These are phyloP conservation scores for Aphodius granarius DNA, from an alignment of 2,888 invertebrate genomes.

Conservation along the genomic window DNA sequence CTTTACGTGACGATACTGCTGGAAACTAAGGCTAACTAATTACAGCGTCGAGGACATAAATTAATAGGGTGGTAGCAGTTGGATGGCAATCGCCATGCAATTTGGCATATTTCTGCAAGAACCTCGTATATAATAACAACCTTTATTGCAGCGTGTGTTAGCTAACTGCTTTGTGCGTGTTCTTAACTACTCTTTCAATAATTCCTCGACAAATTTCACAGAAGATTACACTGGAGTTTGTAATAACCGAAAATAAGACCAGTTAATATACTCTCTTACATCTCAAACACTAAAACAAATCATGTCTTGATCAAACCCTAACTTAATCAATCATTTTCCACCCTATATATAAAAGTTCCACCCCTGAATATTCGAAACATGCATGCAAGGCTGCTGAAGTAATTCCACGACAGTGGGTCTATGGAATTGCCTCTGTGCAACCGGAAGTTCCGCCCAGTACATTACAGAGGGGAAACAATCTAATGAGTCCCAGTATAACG, in stretches of 20 bases:
- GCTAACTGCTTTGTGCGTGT: neutral
- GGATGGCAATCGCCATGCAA: neutral
- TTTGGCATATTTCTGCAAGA: neutral
- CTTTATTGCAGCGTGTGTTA: neutral
- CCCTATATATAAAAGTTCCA: neutral
- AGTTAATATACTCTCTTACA: neutral
- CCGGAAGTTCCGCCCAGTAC: neutral
- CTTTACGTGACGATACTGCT: neutral
- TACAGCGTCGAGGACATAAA: neutral
- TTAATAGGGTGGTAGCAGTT: neutral
- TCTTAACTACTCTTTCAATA: neutral
- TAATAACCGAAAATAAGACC: neutral
- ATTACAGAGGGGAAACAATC: neutral
- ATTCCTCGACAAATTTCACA: no score
- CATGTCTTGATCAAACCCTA: neutral
- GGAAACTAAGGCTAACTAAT: neutral
- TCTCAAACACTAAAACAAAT: neutral
- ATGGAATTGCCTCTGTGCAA: neutral
- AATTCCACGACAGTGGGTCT: neutral
- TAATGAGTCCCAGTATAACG: neutral
- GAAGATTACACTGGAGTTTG: no score
- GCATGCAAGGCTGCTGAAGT: neutral
- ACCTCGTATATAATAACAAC: neutral
- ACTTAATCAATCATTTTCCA: neutral
- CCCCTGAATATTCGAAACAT: neutral